Conservation (phyloP, 2,797 vertebrate species). For the Mionectes olivaceus region DNA sequence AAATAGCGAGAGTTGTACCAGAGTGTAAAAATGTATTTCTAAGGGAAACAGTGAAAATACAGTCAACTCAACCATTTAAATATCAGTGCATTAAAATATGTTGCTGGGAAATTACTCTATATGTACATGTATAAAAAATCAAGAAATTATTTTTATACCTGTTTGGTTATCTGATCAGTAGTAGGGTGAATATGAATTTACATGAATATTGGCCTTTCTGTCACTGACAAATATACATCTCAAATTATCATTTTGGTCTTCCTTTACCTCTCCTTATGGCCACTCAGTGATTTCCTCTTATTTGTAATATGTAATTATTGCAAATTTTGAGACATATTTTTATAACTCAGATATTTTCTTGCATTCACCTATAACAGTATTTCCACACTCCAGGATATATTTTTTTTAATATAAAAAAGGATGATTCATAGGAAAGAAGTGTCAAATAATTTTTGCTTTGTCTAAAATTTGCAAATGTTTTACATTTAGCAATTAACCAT, state of each 20-base stretch:
- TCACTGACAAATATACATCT: not conserved
- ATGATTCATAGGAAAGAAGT: conserved; percentile 32
- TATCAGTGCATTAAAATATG: not conserved
- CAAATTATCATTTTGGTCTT: not conserved
- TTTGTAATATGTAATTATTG: not conserved
- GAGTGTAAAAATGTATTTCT: not conserved
- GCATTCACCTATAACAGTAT: not conserved
- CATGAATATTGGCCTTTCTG: not conserved
- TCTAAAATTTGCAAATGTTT: conserved; percentile 40
- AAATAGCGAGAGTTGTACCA: not conserved
- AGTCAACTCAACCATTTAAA: not conserved
- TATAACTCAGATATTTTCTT: not conserved
- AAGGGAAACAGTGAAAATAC: not conserved
- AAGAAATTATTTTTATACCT: not conserved
- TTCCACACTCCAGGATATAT: conserved; percentile 49
- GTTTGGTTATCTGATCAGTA: not conserved
- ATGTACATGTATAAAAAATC: not conserved
- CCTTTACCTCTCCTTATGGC: not conserved
- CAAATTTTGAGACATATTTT: not conserved
- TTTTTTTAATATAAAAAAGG: conserved; percentile 16
- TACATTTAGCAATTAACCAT: conserved; percentile 45
- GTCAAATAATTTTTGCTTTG: conserved; percentile 48
- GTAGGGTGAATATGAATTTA: not conserved
- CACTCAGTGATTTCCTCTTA: not conserved
- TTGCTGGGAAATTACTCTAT: not conserved